phyloP scores from a whole-genome alignment of 2,888 invertebrate genomes.

The Drosophila pullipes region DNA sequence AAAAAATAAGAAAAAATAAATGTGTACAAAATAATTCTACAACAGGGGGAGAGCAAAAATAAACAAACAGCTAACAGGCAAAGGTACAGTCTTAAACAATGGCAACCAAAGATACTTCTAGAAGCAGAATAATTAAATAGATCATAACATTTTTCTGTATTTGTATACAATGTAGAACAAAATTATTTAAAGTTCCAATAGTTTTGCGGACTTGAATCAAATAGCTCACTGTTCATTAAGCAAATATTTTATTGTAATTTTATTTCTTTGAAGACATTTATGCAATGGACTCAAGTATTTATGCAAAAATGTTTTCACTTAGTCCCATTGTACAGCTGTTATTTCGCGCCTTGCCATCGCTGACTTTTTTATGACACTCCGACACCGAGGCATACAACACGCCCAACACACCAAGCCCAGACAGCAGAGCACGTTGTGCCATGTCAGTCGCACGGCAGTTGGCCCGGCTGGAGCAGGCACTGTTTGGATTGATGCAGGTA shows the following conservation, averaged over 20 bases:
- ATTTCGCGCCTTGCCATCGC: conserved; percentile 57
- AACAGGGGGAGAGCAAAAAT: conserved; percentile 65
- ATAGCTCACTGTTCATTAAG: background rate
- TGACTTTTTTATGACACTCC: conserved; percentile 70
- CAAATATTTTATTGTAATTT: background rate
- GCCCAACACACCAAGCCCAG: conserved; percentile 13
- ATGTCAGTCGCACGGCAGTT: conserved; percentile 25
- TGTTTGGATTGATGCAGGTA: conserved; percentile 44
- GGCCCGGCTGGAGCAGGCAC: conserved; percentile 23
- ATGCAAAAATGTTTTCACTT: background rate
- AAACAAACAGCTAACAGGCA: conserved; percentile 57
- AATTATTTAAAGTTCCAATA: background rate
- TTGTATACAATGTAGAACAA: background rate
- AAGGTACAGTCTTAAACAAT: conserved; percentile 39
- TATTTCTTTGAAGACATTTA: too few species aligned
- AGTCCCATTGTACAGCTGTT: conserved; percentile 54
- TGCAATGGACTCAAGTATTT: background rate
- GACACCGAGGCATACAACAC: conserved; percentile 61
- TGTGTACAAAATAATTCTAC: conserved; percentile 73
- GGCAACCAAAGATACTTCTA: conserved; percentile 1
- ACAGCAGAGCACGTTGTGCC: conserved; percentile 6
- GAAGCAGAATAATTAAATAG: background rate
- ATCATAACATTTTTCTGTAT: background rate
- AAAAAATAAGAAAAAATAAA: conserved; percentile 54
- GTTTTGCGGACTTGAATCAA: too few species aligned